Conservation (phyloP, 2,797 vertebrate genomes). For the Rhinatrema bivittatum region DNA sequence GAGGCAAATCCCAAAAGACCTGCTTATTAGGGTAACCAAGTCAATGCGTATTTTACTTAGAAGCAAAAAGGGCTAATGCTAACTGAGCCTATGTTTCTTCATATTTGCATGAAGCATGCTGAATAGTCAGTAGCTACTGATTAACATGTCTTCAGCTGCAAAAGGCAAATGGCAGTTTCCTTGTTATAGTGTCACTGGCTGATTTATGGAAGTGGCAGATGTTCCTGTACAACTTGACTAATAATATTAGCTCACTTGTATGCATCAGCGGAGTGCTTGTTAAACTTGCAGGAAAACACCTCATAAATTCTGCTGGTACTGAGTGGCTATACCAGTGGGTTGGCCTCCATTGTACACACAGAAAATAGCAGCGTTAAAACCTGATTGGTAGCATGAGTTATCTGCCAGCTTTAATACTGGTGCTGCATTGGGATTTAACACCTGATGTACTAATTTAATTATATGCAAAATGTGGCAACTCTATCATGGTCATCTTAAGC, state of each 20-base stretch:
- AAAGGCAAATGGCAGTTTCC: background rate
- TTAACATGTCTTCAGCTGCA: background rate
- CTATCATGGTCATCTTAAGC: too few relatives aligned
- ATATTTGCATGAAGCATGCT: background rate
- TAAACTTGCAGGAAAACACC: conserved; percentile 4
- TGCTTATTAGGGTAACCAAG: background rate
- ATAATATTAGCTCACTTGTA: background rate
- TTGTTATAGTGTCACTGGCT: background rate
- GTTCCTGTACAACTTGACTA: conserved; percentile 1
- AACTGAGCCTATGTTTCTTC: background rate
- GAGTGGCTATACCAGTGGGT: too few relatives aligned
- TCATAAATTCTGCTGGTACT: conserved; percentile 3
- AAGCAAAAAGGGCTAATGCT: background rate
- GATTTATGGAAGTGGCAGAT: conserved; percentile 4
- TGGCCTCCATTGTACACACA: background rate
- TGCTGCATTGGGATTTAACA: too few relatives aligned
- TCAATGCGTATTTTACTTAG: background rate
- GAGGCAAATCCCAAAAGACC: background rate
- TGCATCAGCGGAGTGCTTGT: background rate
- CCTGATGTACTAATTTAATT: too few relatives aligned
- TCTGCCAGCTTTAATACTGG: too few relatives aligned
- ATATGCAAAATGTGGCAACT: too few relatives aligned
- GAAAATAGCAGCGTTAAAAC: too few relatives aligned
- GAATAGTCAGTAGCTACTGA: background rate
- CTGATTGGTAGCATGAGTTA: too few relatives aligned